Percentiles rank a stretch among this genome's conserved stretches.
Evolutionary conservation across 2,113 vertebrate genomes (phyloP).

Genomic region (Neomonachus schauinslandi): DNA sequence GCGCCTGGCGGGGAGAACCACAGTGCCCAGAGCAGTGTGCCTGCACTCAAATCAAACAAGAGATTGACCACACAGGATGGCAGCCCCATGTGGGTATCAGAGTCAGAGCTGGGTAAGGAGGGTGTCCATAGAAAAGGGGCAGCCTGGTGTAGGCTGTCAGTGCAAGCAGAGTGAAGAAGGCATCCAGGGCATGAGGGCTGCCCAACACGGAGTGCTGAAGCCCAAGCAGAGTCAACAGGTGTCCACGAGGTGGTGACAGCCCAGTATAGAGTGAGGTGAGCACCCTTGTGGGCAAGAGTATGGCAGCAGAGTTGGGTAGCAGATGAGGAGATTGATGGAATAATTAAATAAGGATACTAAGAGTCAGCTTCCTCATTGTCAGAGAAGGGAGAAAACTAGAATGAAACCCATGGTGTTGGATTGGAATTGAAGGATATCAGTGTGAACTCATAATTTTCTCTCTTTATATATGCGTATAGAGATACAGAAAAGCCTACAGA

Average conservation of each 20-base stretch:
- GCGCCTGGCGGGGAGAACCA: background rate
- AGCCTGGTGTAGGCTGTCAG: background rate
- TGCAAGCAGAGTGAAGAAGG: background rate
- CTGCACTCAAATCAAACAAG: background rate
- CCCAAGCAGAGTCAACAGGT: background rate
- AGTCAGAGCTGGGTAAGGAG: background rate
- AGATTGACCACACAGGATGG: background rate
- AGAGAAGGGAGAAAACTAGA: background rate
- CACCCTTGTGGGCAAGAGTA: background rate
- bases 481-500: background rate
- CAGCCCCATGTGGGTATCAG: background rate
- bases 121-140: background rate
- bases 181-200: background rate
- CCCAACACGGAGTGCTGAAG: background rate
- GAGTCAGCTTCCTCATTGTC: background rate
- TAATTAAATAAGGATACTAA: background rate
- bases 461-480: background rate
- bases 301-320: background rate
- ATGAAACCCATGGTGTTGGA: background rate
- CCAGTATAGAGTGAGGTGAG: background rate
- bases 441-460: background rate
- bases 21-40: background rate
- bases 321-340: background rate
- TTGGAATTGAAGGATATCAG: background rate
- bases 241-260: background rate